A percentile compares a stretch with the other conserved stretches of the same genome.
These are phyloP conservation scores for Branchipolynoe longqiensis DNA, from an alignment of 2,888 invertebrate genomes.

Conservation along the genomic window DNA sequence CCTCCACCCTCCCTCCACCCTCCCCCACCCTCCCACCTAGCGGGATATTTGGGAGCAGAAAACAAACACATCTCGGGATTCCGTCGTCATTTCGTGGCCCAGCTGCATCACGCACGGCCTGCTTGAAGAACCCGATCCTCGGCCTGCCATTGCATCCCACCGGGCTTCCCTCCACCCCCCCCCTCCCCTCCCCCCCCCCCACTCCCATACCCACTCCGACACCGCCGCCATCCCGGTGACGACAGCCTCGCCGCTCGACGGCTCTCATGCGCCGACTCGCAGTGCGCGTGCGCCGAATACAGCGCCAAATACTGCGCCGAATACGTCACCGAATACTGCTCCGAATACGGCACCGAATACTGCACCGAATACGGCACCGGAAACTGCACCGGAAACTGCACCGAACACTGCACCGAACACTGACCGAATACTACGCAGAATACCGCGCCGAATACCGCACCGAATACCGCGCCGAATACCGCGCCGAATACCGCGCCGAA, in stretches of 20 bases:
- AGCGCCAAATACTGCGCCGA: no score
- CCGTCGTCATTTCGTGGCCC: not conserved
- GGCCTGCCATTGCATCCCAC: slow-evolving; percentile 21
- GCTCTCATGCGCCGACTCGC: not conserved
- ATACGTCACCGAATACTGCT: no score
- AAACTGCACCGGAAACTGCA: no score
- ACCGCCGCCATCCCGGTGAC: not conserved
- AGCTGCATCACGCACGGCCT: not conserved
- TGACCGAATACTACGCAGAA: no score
- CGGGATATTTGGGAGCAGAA: not conserved
- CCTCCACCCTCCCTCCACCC: no score
- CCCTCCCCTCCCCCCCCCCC: not conserved
- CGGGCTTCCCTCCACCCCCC: not conserved
- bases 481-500: no score
- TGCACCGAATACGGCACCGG: no score
- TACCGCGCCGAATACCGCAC: no score
- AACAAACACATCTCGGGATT: slow-evolving; percentile 29
- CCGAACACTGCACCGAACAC: no score
- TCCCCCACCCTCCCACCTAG: no score
- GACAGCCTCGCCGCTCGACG: not conserved
- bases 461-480: no score
- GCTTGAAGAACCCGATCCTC: slow-evolving; percentile 1
- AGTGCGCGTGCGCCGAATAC: slow-evolving; percentile 20
- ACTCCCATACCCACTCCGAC: not conserved
- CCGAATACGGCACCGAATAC: no score